Base-by-base conservation (phyloP, 2,888 invertebrate genomes). In the Synergus japonicus region DNA sequence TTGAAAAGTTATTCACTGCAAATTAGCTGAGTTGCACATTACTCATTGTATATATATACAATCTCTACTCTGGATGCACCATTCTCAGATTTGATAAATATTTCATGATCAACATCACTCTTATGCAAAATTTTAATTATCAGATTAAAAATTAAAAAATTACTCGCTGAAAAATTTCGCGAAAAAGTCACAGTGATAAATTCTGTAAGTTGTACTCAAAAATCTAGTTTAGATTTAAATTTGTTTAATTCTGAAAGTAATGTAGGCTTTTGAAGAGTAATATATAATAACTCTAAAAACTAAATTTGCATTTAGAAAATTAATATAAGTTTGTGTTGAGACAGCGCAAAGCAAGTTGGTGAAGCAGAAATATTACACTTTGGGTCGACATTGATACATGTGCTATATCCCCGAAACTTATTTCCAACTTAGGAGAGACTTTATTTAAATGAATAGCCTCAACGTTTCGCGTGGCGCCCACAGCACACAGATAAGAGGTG, bases 391-490 rank as follows among this genome's bases (percentile, higher is more conserved):
- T 46, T 76, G 81, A 79, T 79, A 58, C 73, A 83, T 64, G 66
- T 60, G 58, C 49, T 2, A 44, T 44, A 77, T 79, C 76, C 67
- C 29, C 60, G 44, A 79, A 82, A 85, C 80, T 85, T 85, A 85
- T 82, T 84, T 78, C 76, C 63, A 79, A 83, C 81, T 82, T 78
- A 60, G 58, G 37, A 79, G 80, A 81, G 22, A 22, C 76, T 81
- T 84, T 82, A 85, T 84, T 82, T 79, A 80, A 85, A 81, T 64
- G 80, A 81, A 82, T 81, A 79, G 81, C 76, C 43, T 37, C 18
- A 4, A 41, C 22, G 64, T 65, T 49, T 73, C 43, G 49, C 44
- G 67, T 67, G 78, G 73, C 58, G 49, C 76, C 63, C 58, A 22
- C 63, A 60, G 18, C 44, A 63, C n/a, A 12, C 73, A 76, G 80